Evolutionary conservation across 2,888 invertebrate species (phyloP), one percentile per base, ranked within the genome.

Genomic region (Rotaria socialis): DNA sequence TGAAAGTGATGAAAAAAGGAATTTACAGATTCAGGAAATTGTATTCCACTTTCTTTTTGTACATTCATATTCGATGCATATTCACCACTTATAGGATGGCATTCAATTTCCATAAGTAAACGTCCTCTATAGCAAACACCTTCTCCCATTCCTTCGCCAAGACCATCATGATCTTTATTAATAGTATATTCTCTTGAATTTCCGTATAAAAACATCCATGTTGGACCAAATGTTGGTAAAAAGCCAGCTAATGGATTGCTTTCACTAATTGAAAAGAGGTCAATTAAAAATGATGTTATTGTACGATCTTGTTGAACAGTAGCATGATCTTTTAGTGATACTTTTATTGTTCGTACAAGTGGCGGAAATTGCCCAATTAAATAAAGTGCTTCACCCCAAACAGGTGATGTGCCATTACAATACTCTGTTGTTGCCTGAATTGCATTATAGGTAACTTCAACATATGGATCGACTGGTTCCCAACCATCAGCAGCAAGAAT

Each of bases 121-220:
- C 89, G 87, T 47, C 89, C 89, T 80, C 88, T 85, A 85, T 88
- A 89, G 67, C 89, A 88, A 8, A 88, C 87, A 5, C 89, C 89
- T 87, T 89, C 89, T 2, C 89, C 89, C 35, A 88, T 47, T 3
- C 89, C 89, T n/a, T 88, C 87, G 86, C 89, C 88, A 43, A 89
- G 87, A 41, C 89, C 88, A 22, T 87, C 85, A 24, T 88, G 86
- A 19, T 87, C 85, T 22, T 87, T 86, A 16, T 87, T 80, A n/a
- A 89, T 74, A n/a, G 41, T 86, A 74, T 88, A 89, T 74, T 87
- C 86, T n/a, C 89, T 86, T 16, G 88, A 88, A 4, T 88, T 88
- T 19, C 89, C 89, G 84, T 89, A 89, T 84, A 89, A 88, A 86
- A 89, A 89, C 35, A 89, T 52, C 89, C 89, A 89, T 84, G 87